These are phyloP conservation scores for Corythornis madagascariensis DNA, from an alignment of 2,113 vertebrate species.

Conservation along the genomic window DNA sequence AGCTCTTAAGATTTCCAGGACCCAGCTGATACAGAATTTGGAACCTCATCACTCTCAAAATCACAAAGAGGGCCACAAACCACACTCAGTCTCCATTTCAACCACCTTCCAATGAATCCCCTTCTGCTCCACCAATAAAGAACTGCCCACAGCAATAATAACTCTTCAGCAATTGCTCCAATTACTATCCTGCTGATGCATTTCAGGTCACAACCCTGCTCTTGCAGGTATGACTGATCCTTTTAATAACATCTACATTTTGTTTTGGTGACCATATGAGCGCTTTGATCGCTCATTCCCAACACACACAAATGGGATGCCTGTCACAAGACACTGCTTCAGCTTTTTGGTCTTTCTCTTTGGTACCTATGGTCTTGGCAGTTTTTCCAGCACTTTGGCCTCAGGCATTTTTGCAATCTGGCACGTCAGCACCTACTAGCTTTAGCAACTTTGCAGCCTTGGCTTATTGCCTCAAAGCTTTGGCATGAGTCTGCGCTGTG, in stretches of 20 bases:
- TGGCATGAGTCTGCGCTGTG: conserved; percentile 38
- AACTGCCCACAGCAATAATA: not conserved
- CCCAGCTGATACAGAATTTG: not conserved
- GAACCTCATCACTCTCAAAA: not conserved
- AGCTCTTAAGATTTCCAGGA: not conserved
- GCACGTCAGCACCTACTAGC: conserved; percentile 22
- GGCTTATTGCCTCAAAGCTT: conserved; percentile 46
- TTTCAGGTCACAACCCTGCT: not conserved
- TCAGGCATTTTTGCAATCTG: conserved; percentile 36
- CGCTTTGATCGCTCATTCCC: not conserved
- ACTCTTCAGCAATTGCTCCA: not conserved
- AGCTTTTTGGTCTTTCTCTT: not conserved
- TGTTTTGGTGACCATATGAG: not conserved
- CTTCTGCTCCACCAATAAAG: not conserved
- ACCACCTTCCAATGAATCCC: not conserved
- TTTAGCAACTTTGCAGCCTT: conserved; percentile 48
- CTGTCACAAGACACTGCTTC: not conserved
- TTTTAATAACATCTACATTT: not conserved
- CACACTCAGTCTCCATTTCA: not conserved
- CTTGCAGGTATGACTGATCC: not conserved
- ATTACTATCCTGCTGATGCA: not conserved
- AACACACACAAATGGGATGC: not conserved
- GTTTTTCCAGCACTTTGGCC: conserved; percentile 13
- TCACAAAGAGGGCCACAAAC: not conserved
- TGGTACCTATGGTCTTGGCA: conserved; percentile 10